These are phyloP conservation scores for Chouioia cunea DNA, from an alignment of 2,888 invertebrate genomes.

Conservation along the genomic window DNA sequence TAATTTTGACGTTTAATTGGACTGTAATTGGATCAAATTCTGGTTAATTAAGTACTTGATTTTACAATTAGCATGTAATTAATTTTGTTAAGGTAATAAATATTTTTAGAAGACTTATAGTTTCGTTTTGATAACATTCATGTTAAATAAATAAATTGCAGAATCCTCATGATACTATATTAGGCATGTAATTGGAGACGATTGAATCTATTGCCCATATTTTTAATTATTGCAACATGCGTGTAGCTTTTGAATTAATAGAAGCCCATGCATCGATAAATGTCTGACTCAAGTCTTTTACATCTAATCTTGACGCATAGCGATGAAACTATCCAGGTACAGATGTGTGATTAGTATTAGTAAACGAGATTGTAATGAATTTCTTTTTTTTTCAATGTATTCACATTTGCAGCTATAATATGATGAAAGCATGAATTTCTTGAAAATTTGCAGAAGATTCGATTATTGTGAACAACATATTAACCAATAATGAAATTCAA, in stretches of 20 bases:
- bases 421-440: too few relatives aligned
- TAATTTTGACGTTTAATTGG: constrained; percentile 20
- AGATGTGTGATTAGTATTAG: too few relatives aligned
- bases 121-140: constrained; percentile 34
- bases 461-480: too few relatives aligned
- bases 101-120: constrained; percentile 39
- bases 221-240: constrained; percentile 21
- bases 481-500: too few relatives aligned
- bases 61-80: constrained; percentile 40
- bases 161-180: constrained; percentile 14
- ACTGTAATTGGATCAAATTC: constrained; percentile 21
- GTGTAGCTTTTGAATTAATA: constrained; percentile 33
- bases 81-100: constrained; percentile 45
- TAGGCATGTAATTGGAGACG: constrained; percentile 14
- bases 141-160: constrained; percentile 17
- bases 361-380: too few relatives aligned
- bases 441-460: too few relatives aligned
- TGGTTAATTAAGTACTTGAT: constrained; percentile 26
- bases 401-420: too few relatives aligned
- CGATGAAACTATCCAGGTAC: neutral
- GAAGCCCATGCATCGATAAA: constrained; percentile 29
- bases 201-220: constrained; percentile 35
- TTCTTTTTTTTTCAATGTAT: too few relatives aligned
- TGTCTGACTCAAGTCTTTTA: constrained; percentile 27
- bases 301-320: neutral